These are phyloP conservation scores for Lucifuga dentata DNA, from an alignment of 2,113 vertebrate genomes.

Conservation along the genomic window DNA sequence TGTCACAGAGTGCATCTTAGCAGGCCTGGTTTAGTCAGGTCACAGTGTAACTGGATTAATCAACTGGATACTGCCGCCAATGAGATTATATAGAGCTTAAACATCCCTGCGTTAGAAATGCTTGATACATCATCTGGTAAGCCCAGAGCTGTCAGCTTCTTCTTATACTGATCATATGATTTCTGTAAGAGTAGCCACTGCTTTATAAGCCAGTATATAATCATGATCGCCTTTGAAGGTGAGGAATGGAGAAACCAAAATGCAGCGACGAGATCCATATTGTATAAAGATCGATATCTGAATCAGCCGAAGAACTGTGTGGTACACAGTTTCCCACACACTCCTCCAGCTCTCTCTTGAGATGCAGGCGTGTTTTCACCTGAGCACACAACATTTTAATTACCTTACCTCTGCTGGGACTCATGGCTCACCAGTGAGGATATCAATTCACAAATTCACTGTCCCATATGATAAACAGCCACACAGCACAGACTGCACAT, in stretches of 20 bases:
- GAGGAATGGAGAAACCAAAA: background rate
- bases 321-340: background rate
- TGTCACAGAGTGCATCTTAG: constrained; percentile 6
- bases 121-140: background rate
- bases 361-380: constrained; percentile 55
- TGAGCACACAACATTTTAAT: constrained; percentile 81
- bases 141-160: background rate
- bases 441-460: constrained; percentile 53
- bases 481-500: constrained; percentile 35
- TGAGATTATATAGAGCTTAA: constrained; percentile 73
- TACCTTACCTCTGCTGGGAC: constrained; percentile 65
- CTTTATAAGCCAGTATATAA: background rate
- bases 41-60: constrained; percentile 77
- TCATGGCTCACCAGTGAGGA: constrained; percentile 56
- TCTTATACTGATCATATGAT: constrained; percentile 11
- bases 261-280: background rate
- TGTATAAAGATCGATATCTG: background rate
- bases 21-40: constrained; percentile 18
- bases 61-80: constrained; percentile 66
- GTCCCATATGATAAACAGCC: constrained; percentile 69
- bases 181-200: background rate
- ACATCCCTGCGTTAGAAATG: constrained; percentile 31
- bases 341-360: constrained; percentile 38
- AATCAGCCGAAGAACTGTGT: background rate
- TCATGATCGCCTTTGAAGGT: background rate